Base-by-base conservation (phyloP, 2,113 vertebrate species). In the Haemorhous mexicanus region DNA sequence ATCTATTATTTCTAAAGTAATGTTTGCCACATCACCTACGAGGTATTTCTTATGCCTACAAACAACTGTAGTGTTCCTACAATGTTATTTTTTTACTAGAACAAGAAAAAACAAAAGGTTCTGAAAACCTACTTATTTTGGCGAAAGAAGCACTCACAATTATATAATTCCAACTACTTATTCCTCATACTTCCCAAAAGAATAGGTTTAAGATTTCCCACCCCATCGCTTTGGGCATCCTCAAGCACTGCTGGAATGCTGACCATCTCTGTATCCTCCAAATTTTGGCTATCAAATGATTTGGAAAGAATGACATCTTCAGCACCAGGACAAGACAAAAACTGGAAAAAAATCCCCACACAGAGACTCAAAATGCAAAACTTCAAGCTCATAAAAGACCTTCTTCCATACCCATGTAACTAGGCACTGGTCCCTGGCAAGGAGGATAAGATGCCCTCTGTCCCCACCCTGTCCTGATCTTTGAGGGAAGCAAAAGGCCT, bases 151-250 rank as follows among this genome's bases (percentile, higher is more conserved):
- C 39, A 46, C 37, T 72, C 12, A 6, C 4, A 49, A 4, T 58
- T 30, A 4, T 6, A 2, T 23, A 75, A 33, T 64, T 78, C 32
- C 15, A 68, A 44, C 6, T 62, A 47, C 20, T 55, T 63, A 66
- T 26, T 67, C 27, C 27, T 59, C 61, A 63, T 20, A 19, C 3
- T 50, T 4, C 2, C 23, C 2, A 13, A 28, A 67, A 68, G 0
- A 83, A 20, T 5, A 68, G 5, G 23, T 78, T 91, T 78, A 72
- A 52, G 13, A 53, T 64, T 77, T 43, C 41, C 8, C 10, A 17
- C 3, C 2, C n/a, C 41, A 50, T 67, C 1, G 0, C 26, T 66
- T 26, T 9, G 23, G 3, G 2, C 9, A 28, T 24, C 56, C 84
- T 70, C 66, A 79, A 79, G 39, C 22, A n/a, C 50, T 27, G 20